Conservation (phyloP, 2,113 vertebrate genomes). For the Pica pica region DNA sequence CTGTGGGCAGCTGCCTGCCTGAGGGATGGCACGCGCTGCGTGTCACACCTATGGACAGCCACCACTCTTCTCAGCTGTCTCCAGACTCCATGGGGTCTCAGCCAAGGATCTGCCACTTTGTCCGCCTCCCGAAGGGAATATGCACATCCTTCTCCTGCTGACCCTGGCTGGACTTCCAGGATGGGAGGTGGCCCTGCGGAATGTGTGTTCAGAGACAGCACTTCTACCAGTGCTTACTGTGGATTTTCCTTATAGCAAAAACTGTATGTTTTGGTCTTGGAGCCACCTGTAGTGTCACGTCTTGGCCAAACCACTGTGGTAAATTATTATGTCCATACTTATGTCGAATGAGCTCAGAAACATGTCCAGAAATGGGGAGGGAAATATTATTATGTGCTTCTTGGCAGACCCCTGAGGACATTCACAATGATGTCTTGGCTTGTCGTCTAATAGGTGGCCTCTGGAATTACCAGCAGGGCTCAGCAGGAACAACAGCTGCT, state of each 20-base stretch:
- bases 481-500: not conserved
- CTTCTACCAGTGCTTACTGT: not conserved
- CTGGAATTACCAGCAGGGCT: not conserved
- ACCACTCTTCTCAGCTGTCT: fast-evolving
- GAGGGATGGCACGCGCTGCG: fast-evolving
- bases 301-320: not conserved
- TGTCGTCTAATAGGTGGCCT: not conserved
- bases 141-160: not conserved
- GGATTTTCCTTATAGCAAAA: not conserved
- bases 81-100: fast-evolving
- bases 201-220: not conserved
- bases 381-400: not conserved
- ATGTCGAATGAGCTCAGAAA: not conserved
- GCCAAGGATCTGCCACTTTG: not conserved
- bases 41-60: not conserved
- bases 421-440: not conserved
- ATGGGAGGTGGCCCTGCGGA: not conserved
- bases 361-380: not conserved
- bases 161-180: not conserved
- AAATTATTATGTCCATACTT: not conserved
- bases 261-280: not conserved
- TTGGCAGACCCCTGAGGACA: not conserved
- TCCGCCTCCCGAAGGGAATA: fast-evolving
- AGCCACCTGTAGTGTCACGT: not conserved
- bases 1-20: not conserved